Evolutionary conservation across 1,140 invertebrate species (phyloP).

Genomic region (Saccostrea glomerata): DNA sequence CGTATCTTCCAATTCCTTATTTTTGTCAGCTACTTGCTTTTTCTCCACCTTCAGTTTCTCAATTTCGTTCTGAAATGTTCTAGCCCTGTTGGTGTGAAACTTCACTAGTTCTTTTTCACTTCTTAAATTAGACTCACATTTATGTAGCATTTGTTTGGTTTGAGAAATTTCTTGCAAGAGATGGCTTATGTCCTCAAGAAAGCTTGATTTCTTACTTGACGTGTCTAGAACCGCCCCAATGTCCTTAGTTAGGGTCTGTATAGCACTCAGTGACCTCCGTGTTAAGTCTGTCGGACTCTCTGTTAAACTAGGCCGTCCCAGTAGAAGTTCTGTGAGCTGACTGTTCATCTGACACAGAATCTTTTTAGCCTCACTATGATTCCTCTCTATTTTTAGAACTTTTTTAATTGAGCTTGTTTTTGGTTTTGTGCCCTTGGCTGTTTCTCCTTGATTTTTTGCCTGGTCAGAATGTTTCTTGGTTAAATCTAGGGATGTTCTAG

Average conservation of each 20-base stretch:
- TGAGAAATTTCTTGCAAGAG: background rate
- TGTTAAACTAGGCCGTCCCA: background rate
- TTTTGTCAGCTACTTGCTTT: background rate
- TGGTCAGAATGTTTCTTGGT: conserved; percentile 6
- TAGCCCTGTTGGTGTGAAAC: background rate
- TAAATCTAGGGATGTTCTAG: background rate
- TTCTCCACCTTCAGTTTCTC: conserved; percentile 10
- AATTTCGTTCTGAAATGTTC: background rate
- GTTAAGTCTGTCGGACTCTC: conserved; percentile 2
- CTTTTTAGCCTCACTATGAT: conserved; percentile 6
- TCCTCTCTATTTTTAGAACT: background rate
- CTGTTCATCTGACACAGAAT: conserved; percentile 18
- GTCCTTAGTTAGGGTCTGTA: background rate
- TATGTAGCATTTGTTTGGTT: background rate
- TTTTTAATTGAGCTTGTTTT: background rate
- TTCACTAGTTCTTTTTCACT: conserved; percentile 23
- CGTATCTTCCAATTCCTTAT: background rate
- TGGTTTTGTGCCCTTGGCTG: conserved; percentile 10
- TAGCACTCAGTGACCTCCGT: background rate
- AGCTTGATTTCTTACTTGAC: background rate
- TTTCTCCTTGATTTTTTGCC: background rate
- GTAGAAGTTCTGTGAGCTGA: background rate
- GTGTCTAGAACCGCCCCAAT: background rate
- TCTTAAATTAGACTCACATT: conserved; percentile 2
- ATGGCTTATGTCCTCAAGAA: background rate